Evolutionary conservation across 2,797 vertebrate genomes (phyloP), one percentile per base, ranked within the genome.

Genomic region (Chaunax sp.): DNA sequence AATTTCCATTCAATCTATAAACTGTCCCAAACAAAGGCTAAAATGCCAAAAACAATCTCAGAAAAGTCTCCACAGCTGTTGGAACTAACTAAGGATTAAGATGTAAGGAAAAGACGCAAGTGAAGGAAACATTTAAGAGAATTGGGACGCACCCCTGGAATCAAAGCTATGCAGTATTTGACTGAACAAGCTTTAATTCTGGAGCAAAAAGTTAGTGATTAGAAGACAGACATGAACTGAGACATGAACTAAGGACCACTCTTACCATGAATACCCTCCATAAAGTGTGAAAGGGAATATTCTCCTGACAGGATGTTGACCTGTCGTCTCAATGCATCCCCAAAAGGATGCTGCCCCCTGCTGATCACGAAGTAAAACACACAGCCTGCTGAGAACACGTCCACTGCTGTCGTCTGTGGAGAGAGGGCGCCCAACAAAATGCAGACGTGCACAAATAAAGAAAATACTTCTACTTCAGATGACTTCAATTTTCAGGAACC

Each of bases 311-410:
- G 89, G 89, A 99, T 99, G 91, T 99, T 99, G 61, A 95, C 92
- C 80, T 99, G 98, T 23, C 97, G 94, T 45, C 94, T 93, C 38
- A 99, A 85, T 18, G 93, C 80, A 23, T 98, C 95, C 2, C 98
- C 97, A 4, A 97, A 99, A 0, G 98, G 97, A 65, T 99, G 98
- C 85, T 94, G 87, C 55, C 98, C 98, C 3, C 93, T 83, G 0
- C 97, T 97, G 79, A 98, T 79, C 72, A 97, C 95, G 0, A 95
- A 99, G 88, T 99, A 99, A 89, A 98, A 99, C 47, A 99, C 57
- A 3, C 97, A 99, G 64, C 97, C 98, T 0, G 98, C 97, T 0
- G 98, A 99, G 94, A 99, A 99, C 71, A 99, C 93, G 53, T 99
- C 98, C 90, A 99, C 96, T 0, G 96, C 95, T 0, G 93, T 92